phyloP scores from a whole-genome alignment of 1,140 invertebrate genomes.

The Prorops nasuta region DNA sequence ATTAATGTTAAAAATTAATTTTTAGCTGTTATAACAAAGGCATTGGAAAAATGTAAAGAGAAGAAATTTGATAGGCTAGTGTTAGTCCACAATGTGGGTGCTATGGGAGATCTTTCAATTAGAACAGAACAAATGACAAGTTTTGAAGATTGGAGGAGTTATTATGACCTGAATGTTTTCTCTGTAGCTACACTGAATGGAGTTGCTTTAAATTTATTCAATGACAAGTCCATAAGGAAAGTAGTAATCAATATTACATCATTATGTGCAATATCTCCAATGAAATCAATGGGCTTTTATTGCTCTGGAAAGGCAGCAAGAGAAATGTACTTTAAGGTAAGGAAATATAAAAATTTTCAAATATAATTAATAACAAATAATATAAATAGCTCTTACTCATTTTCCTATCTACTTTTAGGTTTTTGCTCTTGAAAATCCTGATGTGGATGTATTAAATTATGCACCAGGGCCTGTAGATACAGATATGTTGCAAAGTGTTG shows the following conservation, averaged over 20 bases:
- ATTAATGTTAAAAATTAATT: too few relatives aligned
- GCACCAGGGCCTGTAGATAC: conserved; percentile 92
- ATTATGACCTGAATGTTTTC: conserved; percentile 80
- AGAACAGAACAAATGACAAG: conserved; percentile 62
- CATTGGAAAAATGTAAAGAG: conserved; percentile 4
- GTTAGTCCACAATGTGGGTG: conserved; percentile 89
- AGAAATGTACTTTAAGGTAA: conserved; percentile 85
- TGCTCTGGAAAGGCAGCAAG: conserved; percentile 87
- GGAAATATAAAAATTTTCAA: not conserved
- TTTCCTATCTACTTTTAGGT: conserved; percentile 36
- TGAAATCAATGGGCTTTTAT: conserved; percentile 76
- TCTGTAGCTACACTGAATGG: conserved; percentile 76
- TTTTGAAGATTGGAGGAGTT: conserved; percentile 62
- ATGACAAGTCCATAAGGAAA: conserved; percentile 51
- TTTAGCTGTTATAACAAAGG: too few relatives aligned
- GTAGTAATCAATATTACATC: conserved; percentile 87
- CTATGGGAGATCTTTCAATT: conserved; percentile 73
- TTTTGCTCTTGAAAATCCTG: conserved; percentile 77
- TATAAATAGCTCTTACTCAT: conserved; percentile 3
- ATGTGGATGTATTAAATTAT: conserved; percentile 82
- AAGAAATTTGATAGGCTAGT: conserved; percentile 66
- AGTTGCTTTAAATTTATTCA: conserved; percentile 67
- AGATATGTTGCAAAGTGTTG: conserved; percentile 77
- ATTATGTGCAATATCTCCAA: conserved; percentile 73
- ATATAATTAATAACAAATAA: conserved; percentile 4